Conservation (phyloP, 2,113 vertebrate species). For the Tapirus terrestris region DNA sequence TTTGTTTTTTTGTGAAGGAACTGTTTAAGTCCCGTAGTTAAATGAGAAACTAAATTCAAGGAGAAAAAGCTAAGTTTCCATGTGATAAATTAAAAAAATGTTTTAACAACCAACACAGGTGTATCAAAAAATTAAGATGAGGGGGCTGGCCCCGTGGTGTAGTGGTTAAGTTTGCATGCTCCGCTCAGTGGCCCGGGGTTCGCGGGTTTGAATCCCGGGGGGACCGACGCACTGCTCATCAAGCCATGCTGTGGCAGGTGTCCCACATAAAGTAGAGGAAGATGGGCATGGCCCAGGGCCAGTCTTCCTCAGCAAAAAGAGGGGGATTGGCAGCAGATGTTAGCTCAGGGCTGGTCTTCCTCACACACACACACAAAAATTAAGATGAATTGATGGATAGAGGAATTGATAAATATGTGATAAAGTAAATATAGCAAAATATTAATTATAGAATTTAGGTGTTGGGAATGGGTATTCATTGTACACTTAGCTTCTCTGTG, state of each 20-base stretch:
- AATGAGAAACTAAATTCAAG: slow-evolving; percentile 31
- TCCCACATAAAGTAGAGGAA: no score
- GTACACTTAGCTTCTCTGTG: not conserved
- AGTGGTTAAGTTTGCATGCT: no score
- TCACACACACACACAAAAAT: not conserved
- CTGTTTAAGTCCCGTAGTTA: slow-evolving; percentile 21
- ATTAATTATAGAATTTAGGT: not conserved
- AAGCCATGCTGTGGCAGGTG: no score
- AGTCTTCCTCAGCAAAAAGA: no score
- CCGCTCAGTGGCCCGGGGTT: no score
- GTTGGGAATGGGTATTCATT: not conserved
- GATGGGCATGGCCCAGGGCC: no score
- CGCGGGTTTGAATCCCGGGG: no score
- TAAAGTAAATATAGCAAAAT: slow-evolving; percentile 21
- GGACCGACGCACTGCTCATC: no score
- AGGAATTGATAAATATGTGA: not conserved
- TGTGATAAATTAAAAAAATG: not conserved
- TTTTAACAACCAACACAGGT: slow-evolving; percentile 2
- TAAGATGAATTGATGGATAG: not conserved
- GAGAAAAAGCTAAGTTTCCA: slow-evolving; percentile 19
- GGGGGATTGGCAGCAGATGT: no score
- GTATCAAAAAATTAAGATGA: not conserved
- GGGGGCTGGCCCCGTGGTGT: no score
- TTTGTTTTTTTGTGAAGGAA: slow-evolving; percentile 1
- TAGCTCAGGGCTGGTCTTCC: no score